These are phyloP conservation scores for Lochmaea capreae DNA, from an alignment of 2,888 invertebrate genomes.

Conservation along the genomic window DNA sequence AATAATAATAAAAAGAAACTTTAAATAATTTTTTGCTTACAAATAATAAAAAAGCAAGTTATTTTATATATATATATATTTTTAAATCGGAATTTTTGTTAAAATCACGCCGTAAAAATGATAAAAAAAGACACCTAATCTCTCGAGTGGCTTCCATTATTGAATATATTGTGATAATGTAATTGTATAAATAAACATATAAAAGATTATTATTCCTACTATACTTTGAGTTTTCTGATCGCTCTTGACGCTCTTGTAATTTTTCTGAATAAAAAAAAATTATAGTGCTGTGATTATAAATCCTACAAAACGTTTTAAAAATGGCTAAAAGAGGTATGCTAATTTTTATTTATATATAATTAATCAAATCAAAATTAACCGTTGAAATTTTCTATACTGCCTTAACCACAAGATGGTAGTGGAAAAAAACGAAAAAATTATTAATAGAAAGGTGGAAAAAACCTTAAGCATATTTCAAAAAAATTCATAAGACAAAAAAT, in stretches of 20 bases:
- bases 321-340: conserved; percentile 4
- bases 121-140: conserved; percentile 33
- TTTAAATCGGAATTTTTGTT: background rate
- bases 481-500: too few relatives aligned
- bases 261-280: background rate
- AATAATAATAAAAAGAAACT: too few relatives aligned
- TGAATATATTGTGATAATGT: conserved; percentile 39
- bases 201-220: conserved; percentile 22
- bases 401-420: too few relatives aligned
- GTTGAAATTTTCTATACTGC: too few relatives aligned
- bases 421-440: too few relatives aligned
- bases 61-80: too few relatives aligned
- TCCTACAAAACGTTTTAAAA: background rate
- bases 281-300: background rate
- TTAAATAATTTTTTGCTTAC: too few relatives aligned
- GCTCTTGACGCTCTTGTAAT: background rate
- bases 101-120: conserved; percentile 7
- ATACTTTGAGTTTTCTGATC: background rate
- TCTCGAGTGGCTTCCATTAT: conserved; percentile 31
- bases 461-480: too few relatives aligned
- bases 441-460: too few relatives aligned
- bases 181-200: conserved; percentile 37
- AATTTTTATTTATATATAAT: background rate
- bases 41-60: too few relatives aligned
- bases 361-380: too few relatives aligned